These are phyloP conservation scores for Pygoscelis antarcticus DNA, from an alignment of 2,113 vertebrate species.

Conservation along the genomic window DNA sequence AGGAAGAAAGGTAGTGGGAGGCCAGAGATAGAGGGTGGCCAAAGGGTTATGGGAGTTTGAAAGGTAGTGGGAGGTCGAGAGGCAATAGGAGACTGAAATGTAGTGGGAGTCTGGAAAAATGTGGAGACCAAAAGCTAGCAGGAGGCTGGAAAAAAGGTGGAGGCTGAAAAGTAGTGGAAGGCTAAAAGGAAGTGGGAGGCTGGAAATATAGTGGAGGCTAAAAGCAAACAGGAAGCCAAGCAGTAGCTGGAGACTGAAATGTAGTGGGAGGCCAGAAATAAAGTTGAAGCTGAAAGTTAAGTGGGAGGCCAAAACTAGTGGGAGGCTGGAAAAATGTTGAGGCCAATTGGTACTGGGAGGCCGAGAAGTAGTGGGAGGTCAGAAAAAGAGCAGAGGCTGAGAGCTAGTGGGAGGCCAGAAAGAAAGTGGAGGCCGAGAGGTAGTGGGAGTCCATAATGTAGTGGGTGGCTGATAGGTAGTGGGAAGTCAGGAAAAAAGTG, in stretches of 20 bases:
- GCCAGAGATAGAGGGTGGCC: not conserved
- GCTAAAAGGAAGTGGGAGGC: no score
- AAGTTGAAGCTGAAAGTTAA: no score
- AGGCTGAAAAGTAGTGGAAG: no score
- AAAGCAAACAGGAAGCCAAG: no score
- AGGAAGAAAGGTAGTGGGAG: not conserved
- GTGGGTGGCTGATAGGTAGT: not conserved
- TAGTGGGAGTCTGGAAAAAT: no score
- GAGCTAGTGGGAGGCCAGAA: not conserved
- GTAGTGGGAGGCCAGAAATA: not conserved
- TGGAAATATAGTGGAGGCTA: no score
- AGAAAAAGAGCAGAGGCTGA: not conserved
- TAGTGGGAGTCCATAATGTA: not conserved
- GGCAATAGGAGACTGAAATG: no score
- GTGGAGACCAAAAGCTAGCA: no score
- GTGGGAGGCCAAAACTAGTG: not conserved
- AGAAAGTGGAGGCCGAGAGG: not conserved
- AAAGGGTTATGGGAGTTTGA: not conserved
- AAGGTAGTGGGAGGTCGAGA: no score
- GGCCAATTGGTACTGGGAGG: not conserved
- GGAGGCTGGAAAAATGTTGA: no score
- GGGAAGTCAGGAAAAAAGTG: not conserved
- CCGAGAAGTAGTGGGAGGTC: not conserved
- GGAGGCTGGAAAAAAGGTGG: no score
- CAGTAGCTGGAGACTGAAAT: not conserved